Percentiles rank a stretch among this genome's conserved stretches.
phyloP scores from a whole-genome alignment of 2,888 invertebrate species.

The Petrolisthes manimaculis region DNA sequence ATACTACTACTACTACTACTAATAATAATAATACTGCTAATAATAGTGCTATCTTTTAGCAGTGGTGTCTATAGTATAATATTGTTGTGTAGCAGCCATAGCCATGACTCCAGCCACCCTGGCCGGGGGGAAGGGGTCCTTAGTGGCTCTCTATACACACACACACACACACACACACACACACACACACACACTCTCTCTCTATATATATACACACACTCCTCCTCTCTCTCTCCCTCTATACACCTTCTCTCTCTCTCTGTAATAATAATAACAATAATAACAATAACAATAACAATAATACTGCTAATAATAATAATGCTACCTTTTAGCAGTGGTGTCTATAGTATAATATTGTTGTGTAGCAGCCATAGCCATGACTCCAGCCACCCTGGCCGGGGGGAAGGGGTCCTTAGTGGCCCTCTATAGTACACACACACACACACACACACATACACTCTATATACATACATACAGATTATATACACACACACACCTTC shows the following conservation, averaged over 20 bases:
- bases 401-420: conserved; percentile 90
- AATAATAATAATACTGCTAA: not conserved
- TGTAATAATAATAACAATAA: no score
- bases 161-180: conserved; percentile 4
- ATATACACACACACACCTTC: not conserved
- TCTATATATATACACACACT: not conserved
- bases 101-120: conserved; percentile 86
- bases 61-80: conserved; percentile 79
- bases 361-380: conserved; percentile 94
- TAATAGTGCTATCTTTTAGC: not conserved
- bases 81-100: conserved; percentile 91
- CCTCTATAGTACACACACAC: no score
- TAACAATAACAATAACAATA: not conserved
- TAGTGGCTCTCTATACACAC: conserved; percentile 71
- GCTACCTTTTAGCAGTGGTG: conserved; percentile 81
- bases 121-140: conserved; percentile 96
- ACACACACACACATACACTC: no score
- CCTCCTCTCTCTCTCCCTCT: no score
- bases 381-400: conserved; percentile 85
- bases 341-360: conserved; percentile 89
- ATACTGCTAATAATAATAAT: no score
- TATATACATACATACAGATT: no score
- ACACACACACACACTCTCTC: not conserved
- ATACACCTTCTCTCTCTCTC: no score
- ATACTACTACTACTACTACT: not conserved